Evolutionary conservation across 2,888 invertebrate species (phyloP).

Genomic region (Trissonchulus latispiculum): DNA sequence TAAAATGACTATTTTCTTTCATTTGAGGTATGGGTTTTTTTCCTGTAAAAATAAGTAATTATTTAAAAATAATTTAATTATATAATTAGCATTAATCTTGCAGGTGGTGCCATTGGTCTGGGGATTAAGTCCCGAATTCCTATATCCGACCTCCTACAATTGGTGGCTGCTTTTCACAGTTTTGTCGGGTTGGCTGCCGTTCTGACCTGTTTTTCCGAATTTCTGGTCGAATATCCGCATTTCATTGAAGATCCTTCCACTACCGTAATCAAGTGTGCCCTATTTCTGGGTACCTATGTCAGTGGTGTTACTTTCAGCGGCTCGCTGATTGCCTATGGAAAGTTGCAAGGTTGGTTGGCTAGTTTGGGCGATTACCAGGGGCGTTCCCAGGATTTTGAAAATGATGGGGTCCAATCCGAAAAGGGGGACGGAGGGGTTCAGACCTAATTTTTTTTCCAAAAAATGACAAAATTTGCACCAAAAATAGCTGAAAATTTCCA

Average conservation of each 20-base stretch:
- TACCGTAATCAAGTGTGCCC: constrained; percentile 67
- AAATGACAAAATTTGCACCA: no score
- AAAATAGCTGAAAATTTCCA: no score
- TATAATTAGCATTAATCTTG: no score
- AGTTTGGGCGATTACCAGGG: no score
- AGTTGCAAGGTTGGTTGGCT: constrained; percentile 70
- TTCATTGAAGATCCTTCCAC: constrained; percentile 70
- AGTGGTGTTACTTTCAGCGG: constrained; percentile 83
- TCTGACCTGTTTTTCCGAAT: constrained; percentile 70
- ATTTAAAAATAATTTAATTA: no score
- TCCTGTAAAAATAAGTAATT: no score
- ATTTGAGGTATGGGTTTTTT: no score
- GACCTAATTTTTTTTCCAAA: no score
- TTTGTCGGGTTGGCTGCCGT: constrained; percentile 78
- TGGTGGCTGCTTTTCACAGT: constrained; percentile 74
- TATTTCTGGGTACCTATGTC: constrained; percentile 77
- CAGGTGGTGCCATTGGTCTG: constrained; percentile 60
- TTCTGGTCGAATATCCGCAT: constrained; percentile 68
- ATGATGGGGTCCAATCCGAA: no score
- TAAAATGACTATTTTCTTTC: no score
- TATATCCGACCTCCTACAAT: constrained; percentile 67
- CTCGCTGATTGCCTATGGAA: constrained; percentile 75
- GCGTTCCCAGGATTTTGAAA: no score
- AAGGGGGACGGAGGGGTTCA: no score
- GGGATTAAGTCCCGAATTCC: constrained; percentile 70